phyloP scores from a whole-genome alignment of 1,140 invertebrate species.

The Alviniconcha marisindica region DNA sequence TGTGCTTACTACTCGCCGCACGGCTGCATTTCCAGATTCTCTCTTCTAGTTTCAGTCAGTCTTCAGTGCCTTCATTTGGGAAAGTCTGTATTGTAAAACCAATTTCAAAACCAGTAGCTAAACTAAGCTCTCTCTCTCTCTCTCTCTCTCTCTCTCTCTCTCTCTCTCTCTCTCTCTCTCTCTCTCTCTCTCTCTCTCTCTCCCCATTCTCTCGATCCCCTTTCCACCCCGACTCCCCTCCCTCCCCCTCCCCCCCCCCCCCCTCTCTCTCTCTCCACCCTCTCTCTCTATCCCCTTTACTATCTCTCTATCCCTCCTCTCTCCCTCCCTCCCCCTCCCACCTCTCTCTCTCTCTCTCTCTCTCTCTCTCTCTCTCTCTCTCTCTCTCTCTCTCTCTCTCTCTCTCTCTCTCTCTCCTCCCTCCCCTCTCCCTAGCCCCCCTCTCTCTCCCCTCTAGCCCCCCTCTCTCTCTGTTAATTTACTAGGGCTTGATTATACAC shows the following conservation, averaged over 20 bases:
- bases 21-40: too few relatives aligned
- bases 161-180: slow-evolving; percentile 35
- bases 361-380: slow-evolving; percentile 30
- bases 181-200: slow-evolving; percentile 14
- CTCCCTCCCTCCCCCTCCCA: slow-evolving; percentile 3
- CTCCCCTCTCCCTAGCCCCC: neutral
- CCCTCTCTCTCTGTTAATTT: too few relatives aligned
- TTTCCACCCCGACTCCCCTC: neutral
- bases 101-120: too few relatives aligned
- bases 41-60: too few relatives aligned
- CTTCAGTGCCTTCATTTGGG: too few relatives aligned
- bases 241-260: slow-evolving; percentile 20
- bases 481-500: too few relatives aligned
- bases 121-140: slow-evolving; percentile 41
- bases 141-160: slow-evolving; percentile 30
- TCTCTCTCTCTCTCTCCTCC: neutral
- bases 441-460: neutral
- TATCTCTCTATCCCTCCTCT: neutral
- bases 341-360: slow-evolving; percentile 17
- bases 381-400: slow-evolving; percentile 6
- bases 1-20: too few relatives aligned
- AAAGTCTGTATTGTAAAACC: too few relatives aligned
- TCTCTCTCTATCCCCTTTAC: neutral
- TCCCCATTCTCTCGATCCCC: neutral
- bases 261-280: neutral